A percentile compares a stretch with the other conserved stretches of the same genome.
Conservation (phyloP, 1,140 invertebrate species). For the Trissolcus basalis region DNA sequence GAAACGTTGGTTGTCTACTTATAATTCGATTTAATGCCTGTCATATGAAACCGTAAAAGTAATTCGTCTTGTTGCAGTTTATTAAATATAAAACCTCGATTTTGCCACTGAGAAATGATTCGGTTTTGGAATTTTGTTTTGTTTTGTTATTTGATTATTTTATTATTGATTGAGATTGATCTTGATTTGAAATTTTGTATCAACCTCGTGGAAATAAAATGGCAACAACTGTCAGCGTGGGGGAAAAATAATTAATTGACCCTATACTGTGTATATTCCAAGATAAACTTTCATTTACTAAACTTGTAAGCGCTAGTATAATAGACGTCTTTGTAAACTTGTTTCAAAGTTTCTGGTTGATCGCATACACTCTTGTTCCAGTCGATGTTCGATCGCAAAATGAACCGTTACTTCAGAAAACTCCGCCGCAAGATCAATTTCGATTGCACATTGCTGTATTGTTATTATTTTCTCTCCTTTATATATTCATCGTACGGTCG, state of each 20-base stretch:
- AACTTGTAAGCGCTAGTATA: conserved; percentile 56
- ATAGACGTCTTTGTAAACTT: conserved; percentile 60
- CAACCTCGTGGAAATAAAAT: not conserved
- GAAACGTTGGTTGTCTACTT: conserved; percentile 5
- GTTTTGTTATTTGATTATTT: too few species aligned
- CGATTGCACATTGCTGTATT: conserved; percentile 52
- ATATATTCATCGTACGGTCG: conserved; percentile 11
- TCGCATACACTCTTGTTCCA: conserved; percentile 41
- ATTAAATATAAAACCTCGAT: too few species aligned
- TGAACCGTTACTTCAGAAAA: conserved; percentile 57
- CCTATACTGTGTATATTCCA: conserved; percentile 39
- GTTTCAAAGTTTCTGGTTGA: conserved; percentile 57
- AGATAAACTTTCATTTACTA: conserved; percentile 54
- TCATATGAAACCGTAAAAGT: conserved; percentile 25
- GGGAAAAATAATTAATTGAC: conserved; percentile 38
- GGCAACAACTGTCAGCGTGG: not conserved
- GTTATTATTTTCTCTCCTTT: conserved; percentile 51
- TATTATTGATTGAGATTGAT: too few species aligned
- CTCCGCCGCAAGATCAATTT: conserved; percentile 56
- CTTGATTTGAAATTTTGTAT: too few species aligned
- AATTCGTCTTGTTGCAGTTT: conserved; percentile 20
- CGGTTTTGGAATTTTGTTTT: too few species aligned
- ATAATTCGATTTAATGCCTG: conserved; percentile 16
- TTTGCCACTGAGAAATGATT: too few species aligned
- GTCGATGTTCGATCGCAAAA: conserved; percentile 57